A percentile compares a stretch with the other conserved stretches of the same genome.
Evolutionary conservation across 2,888 invertebrate genomes (phyloP).

Genomic region (Stenodera caucasica): DNA sequence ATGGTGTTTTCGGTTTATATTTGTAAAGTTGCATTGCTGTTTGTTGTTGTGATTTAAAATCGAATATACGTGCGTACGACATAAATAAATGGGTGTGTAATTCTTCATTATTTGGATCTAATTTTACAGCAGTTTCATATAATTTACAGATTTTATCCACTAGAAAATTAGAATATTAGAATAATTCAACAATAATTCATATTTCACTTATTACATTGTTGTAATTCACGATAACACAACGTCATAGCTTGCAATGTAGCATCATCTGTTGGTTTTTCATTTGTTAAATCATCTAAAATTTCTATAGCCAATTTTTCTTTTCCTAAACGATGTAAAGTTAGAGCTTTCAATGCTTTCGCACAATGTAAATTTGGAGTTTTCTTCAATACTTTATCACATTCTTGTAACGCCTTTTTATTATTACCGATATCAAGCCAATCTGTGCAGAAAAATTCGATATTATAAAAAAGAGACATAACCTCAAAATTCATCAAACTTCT

Average conservation of each 20-base stretch:
- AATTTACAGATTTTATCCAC: slow-evolving; percentile 87
- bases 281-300: slow-evolving; percentile 75
- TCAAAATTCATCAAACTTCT: too few species aligned
- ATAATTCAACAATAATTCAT: too few species aligned
- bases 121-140: slow-evolving; percentile 86
- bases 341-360: slow-evolving; percentile 89
- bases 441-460: too few species aligned
- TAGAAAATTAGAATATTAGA: slow-evolving; percentile 54
- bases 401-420: slow-evolving; percentile 95
- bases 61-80: slow-evolving; percentile 88
- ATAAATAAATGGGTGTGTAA: slow-evolving; percentile 92
- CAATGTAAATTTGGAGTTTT: slow-evolving; percentile 89
- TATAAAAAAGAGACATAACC: too few species aligned
- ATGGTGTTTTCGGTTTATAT: slow-evolving; percentile 89
- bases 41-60: slow-evolving; percentile 88
- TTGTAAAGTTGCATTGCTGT: slow-evolving; percentile 90
- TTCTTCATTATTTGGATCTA: slow-evolving; percentile 87
- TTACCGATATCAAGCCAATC: slow-evolving; percentile 95
- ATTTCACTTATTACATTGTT: slow-evolving; percentile 82
- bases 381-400: slow-evolving; percentile 93
- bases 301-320: slow-evolving; percentile 76
- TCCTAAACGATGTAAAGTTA: slow-evolving; percentile 87
- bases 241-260: slow-evolving; percentile 93
- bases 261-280: slow-evolving; percentile 85
- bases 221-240: slow-evolving; percentile 90